phyloP scores from a whole-genome alignment of 2,888 invertebrate species.

The Ligdia adustata region DNA sequence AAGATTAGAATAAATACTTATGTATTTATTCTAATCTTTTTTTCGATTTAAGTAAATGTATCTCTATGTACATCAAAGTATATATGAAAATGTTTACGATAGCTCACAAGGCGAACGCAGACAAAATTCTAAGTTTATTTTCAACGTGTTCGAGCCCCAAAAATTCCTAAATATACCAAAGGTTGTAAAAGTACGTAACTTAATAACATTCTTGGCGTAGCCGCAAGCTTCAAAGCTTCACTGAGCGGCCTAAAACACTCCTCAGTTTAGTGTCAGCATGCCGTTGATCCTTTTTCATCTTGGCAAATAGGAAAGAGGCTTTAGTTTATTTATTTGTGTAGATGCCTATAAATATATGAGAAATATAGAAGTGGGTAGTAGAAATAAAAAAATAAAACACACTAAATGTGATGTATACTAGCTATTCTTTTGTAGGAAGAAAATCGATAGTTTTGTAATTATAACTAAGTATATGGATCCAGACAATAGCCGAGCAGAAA shows the following conservation, averaged over 20 bases:
- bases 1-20: too few species aligned
- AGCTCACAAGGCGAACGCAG: conserved; percentile 10
- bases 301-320: conserved; percentile 18
- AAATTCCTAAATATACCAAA: conserved; percentile 47
- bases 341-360: too few species aligned
- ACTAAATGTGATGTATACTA: too few species aligned
- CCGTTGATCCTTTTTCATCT: conserved; percentile 38
- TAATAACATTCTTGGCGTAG: conserved; percentile 50
- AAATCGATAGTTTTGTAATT: too few species aligned
- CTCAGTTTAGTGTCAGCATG: conserved; percentile 43
- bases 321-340: too few species aligned
- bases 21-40: too few species aligned
- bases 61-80: conserved; percentile 11
- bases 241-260: conserved; percentile 41
- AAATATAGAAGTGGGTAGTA: too few species aligned
- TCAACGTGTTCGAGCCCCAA: conserved; percentile 29
- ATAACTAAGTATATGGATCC: too few species aligned
- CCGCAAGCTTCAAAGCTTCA: conserved; percentile 44
- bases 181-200: conserved; percentile 52
- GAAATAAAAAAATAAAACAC: too few species aligned
- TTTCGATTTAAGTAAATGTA: too few species aligned
- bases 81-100: conserved; percentile 10
- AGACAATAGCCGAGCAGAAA: background rate
- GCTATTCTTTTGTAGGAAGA: too few species aligned
- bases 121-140: conserved; percentile 41